These are phyloP conservation scores for Petrolisthes manimaculis DNA, from an alignment of 2,888 invertebrate genomes.

Conservation along the genomic window DNA sequence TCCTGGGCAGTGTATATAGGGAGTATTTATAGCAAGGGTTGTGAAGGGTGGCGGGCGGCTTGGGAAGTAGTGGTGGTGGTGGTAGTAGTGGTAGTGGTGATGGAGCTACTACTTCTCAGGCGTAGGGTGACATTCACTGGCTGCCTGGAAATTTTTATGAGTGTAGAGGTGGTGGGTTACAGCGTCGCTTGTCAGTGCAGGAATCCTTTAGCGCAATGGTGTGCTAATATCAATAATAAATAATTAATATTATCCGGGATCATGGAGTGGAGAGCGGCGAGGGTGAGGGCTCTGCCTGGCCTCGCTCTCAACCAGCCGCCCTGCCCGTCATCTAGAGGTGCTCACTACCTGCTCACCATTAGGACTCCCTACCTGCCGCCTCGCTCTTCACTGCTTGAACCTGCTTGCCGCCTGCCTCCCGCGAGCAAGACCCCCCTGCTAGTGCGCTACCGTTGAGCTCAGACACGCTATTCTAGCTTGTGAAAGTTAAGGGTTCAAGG, in stretches of 20 bases:
- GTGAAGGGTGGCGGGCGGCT: slow-evolving; percentile 18
- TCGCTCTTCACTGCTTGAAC: background rate
- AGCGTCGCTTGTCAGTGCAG: background rate
- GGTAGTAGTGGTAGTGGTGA: background rate
- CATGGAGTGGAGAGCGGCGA: slow-evolving; percentile 21
- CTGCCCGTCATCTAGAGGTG: slow-evolving; percentile 31
- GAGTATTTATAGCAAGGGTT: slow-evolving; percentile 28
- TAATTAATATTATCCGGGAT: slow-evolving; percentile 49
- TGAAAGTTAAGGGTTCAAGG: slow-evolving; percentile 25
- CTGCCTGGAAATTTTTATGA: background rate
- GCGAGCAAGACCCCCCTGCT: background rate
- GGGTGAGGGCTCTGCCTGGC: slow-evolving; percentile 4
- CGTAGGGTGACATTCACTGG: background rate
- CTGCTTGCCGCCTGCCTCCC: slow-evolving; percentile 7
- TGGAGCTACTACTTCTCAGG: background rate
- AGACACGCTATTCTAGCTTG: background rate
- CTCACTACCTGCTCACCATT: slow-evolving; percentile 29
- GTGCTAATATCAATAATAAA: slow-evolving; percentile 53
- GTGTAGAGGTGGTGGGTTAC: background rate
- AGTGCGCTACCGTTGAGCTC: background rate
- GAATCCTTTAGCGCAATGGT: slow-evolving; percentile 34
- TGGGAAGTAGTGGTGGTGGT: background rate
- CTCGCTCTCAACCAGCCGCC: slow-evolving; percentile 11
- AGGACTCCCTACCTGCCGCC: slow-evolving; percentile 32
- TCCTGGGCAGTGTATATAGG: slow-evolving; percentile 33